phyloP scores from a whole-genome alignment of 2,888 invertebrate genomes.

The Drymonia ruficornis region DNA sequence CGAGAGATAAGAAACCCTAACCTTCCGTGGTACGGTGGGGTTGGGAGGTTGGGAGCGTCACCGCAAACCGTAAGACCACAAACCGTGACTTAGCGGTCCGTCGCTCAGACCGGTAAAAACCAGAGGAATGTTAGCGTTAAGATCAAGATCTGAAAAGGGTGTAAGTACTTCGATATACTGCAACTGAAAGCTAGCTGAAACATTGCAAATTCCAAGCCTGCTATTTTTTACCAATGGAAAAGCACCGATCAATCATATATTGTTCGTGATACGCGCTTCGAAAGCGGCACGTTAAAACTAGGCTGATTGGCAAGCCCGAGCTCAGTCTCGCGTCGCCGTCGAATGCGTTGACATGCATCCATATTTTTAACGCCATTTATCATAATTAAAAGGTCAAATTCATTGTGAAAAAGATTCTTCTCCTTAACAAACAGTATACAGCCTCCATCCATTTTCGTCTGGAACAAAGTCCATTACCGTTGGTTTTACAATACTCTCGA shows the following conservation, averaged over 20 bases:
- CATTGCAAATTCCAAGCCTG: too few relatives aligned
- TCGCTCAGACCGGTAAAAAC: constrained; percentile 33
- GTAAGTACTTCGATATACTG: constrained; percentile 15
- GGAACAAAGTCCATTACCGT: constrained; percentile 24
- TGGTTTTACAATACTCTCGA: constrained; percentile 33
- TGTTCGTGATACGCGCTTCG: too few relatives aligned
- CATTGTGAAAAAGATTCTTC: neutral
- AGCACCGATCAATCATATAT: too few relatives aligned
- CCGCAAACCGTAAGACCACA: constrained; percentile 49
- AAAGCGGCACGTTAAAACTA: too few relatives aligned
- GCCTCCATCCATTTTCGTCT: constrained; percentile 12
- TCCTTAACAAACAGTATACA: constrained; percentile 10
- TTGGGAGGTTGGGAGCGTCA: constrained; percentile 20
- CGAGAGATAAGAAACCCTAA: constrained; percentile 23
- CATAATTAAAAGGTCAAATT: too few relatives aligned
- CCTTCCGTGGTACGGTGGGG: constrained; percentile 19
- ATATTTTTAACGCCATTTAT: too few relatives aligned
- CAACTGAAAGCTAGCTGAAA: too few relatives aligned
- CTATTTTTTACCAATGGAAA: too few relatives aligned
- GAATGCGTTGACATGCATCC: too few relatives aligned
- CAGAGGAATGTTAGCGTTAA: constrained; percentile 11
- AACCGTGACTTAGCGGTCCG: constrained; percentile 61
- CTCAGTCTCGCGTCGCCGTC: too few relatives aligned
- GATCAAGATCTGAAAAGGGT: constrained; percentile 6
- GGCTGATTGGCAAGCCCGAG: too few relatives aligned